phyloP scores from a whole-genome alignment of 2,888 invertebrate genomes.

The Steromphala cineraria region DNA sequence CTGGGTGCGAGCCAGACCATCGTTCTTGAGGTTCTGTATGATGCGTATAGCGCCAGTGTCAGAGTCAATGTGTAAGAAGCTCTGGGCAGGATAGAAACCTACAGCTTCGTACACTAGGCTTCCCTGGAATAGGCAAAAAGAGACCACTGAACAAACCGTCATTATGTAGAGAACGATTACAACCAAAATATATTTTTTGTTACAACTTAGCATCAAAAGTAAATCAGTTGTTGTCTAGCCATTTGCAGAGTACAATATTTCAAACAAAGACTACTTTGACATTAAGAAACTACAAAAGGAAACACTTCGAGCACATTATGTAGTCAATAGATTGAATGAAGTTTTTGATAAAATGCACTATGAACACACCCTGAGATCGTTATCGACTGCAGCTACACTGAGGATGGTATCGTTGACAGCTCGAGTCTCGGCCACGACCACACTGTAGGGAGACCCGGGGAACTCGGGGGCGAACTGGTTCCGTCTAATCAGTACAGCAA shows the following conservation, averaged over 20 bases:
- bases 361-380: conserved; percentile 39
- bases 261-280: no score
- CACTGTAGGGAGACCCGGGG: conserved; percentile 45
- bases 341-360: no score
- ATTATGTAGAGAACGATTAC: no score
- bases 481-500: conserved; percentile 52
- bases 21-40: conserved; percentile 47
- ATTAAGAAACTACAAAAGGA: no score
- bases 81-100: conserved; percentile 52
- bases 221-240: no score
- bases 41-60: conserved; percentile 46
- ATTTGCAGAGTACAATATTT: no score
- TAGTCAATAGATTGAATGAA: no score
- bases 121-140: conserved; percentile 40
- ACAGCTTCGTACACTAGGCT: conserved; percentile 46
- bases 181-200: no score
- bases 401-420: conserved; percentile 43
- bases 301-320: no score
- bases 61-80: conserved; percentile 49
- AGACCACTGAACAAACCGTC: no score
- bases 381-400: conserved; percentile 45
- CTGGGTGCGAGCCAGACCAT: conserved; percentile 43
- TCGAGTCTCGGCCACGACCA: conserved; percentile 54
- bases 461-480: conserved; percentile 53
- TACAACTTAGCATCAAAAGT: no score